phyloP scores from a whole-genome alignment of 2,113 vertebrate genomes.

The Macaca mulatta region DNA sequence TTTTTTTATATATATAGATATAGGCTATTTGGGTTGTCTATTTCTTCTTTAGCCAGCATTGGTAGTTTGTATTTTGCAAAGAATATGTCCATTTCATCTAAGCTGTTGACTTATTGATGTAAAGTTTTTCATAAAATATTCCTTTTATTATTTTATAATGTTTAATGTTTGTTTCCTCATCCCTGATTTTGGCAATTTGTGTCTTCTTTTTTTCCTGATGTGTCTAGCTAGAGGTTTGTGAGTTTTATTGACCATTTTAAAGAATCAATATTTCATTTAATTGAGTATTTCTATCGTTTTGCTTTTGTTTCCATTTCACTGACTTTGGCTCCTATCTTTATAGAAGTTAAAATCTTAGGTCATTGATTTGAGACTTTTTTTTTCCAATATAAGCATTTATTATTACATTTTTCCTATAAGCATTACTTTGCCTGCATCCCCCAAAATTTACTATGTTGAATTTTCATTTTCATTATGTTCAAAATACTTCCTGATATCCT shows the following conservation, averaged over 20 bases:
- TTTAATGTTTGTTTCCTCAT: not conserved
- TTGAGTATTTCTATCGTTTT: not conserved
- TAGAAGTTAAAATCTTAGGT: not conserved
- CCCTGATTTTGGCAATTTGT: not conserved
- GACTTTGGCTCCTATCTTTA: not conserved
- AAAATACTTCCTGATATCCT: not conserved
- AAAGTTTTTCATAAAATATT: not conserved
- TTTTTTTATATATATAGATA: not conserved
- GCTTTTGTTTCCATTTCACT: not conserved
- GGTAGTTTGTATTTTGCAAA: not conserved
- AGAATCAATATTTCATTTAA: not conserved
- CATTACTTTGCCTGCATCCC: not conserved
- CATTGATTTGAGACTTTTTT: not conserved
- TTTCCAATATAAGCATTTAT: not conserved
- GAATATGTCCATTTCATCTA: not conserved
- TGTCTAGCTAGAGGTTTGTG: not conserved
- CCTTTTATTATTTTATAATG: not conserved
- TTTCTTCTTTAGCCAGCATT: not conserved
- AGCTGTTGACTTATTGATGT: not conserved
- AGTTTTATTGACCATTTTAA: not conserved
- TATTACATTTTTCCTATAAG: not conserved
- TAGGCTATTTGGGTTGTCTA: not conserved
- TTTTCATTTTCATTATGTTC: not conserved
- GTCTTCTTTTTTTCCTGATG: not conserved
- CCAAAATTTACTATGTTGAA: not conserved